Evolutionary conservation across 1,140 invertebrate species (phyloP), one percentile per base, ranked within the genome.

Genomic region (Monochamus saltuarius): DNA sequence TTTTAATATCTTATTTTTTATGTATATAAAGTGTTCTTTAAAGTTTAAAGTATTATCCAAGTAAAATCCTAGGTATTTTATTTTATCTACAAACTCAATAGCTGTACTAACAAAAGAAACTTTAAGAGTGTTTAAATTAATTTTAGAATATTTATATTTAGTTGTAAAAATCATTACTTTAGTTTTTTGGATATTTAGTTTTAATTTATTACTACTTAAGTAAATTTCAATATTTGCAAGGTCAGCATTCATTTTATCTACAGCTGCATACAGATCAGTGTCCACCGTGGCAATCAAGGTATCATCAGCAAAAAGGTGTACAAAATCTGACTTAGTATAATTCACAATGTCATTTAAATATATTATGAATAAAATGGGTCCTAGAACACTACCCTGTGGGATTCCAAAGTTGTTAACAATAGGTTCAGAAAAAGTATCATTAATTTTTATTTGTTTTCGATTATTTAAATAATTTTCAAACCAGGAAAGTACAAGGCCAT

Each of bases 141-240:
- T 53, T 10, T 53, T 53, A 40, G 36, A n/a, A 22, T 53, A 16
- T 53, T 53, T 53, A 19, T 53, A 53, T 16, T 39, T 53, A 22
- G 51, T 53, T 39, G 51, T 53, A 38, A 53, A 17, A 10, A 53
- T 39, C 13, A 38, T 38, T n/a, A 7, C 51, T 11, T 53, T 53
- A 14, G 51, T 53, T 29, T 50, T 50, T 22, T 17, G 19, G 47
- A 29, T 40, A 53, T 53, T 53, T 8, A 53, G n/a, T 3, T 7
- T 53, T 29, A 53, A 4, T 40, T 53, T 53, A 53, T 53, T 53
- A 29, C 9, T 50, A 29, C 19, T 14, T 29, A 50, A 14, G 19
- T 50, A 50, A 10, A 29, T 7, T 14, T 50, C 47, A 50, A 29
- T 22, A 29, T 50, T 50, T 50, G 19, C 8, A 7, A 50, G 14